Percentiles rank a stretch among this genome's conserved stretches.
Conservation (phyloP, 2,113 vertebrate species). For the Hyperopisus bebe region DNA sequence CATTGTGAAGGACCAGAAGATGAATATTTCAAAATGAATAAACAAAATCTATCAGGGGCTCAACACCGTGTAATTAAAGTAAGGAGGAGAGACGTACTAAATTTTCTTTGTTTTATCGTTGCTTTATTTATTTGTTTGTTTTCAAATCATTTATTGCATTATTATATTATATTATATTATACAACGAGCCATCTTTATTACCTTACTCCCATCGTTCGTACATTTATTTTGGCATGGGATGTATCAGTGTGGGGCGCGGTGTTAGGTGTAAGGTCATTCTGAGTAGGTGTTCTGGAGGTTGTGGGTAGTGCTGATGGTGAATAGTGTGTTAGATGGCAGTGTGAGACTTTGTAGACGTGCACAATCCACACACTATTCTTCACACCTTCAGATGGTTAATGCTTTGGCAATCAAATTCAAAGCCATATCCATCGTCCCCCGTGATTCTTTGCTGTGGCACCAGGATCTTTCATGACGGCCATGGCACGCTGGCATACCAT, state of each 20-base stretch:
- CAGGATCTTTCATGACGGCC: not conserved
- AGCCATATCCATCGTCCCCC: not conserved
- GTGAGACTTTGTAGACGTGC: not conserved
- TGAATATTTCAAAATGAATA: not conserved
- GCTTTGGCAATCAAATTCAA: not conserved
- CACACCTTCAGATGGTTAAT: not conserved
- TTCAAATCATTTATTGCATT: not conserved
- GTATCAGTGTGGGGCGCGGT: not conserved
- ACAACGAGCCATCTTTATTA: not conserved
- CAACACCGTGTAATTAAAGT: not conserved
- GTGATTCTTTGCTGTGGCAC: not conserved
- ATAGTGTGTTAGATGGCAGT: not conserved
- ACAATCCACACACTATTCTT: not conserved
- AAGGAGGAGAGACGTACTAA: not conserved
- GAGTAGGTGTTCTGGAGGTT: not conserved
- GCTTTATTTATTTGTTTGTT: not conserved
- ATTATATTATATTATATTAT: not conserved
- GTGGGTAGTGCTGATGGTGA: not conserved
- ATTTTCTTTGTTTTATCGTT: not conserved
- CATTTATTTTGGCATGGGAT: not conserved
- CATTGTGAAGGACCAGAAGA: not conserved
- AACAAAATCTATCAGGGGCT: not conserved
- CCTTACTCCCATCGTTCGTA: not conserved
- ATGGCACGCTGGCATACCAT: not conserved
- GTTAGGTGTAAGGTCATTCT: not conserved